A percentile compares a stretch with the other conserved stretches of the same genome.
These are phyloP conservation scores for Clarias laeviceps DNA, from an alignment of 2,797 vertebrate genomes.

Conservation along the genomic window DNA sequence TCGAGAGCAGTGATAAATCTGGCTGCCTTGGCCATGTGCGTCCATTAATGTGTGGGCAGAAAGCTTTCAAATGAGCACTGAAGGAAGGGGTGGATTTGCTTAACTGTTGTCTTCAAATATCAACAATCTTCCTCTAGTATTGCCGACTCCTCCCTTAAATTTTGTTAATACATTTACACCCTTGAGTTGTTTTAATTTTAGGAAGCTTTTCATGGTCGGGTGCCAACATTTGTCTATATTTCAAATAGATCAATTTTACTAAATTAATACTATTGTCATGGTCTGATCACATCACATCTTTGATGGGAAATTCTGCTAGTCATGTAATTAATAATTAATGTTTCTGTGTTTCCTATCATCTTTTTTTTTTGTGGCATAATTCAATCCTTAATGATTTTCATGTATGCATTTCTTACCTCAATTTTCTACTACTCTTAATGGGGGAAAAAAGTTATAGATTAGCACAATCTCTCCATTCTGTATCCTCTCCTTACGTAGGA, in stretches of 20 bases:
- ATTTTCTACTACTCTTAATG: neutral
- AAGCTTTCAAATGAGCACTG: no score
- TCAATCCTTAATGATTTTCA: neutral
- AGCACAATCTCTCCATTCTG: neutral
- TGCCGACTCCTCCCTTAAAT: neutral
- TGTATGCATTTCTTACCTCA: neutral
- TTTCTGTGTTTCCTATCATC: neutral
- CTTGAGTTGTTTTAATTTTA: neutral
- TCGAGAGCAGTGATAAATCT: no score
- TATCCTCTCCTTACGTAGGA: conserved; percentile 29
- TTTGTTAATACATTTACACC: neutral
- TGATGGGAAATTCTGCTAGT: neutral
- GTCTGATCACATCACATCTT: neutral
- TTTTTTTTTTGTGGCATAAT: neutral
- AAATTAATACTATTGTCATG: neutral
- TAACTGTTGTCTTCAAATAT: no score
- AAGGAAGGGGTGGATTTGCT: no score
- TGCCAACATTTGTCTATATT: neutral
- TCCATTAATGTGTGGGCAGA: no score
- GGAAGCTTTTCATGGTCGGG: neutral
- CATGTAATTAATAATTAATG: neutral
- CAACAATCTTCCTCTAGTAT: no score
- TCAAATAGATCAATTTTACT: neutral
- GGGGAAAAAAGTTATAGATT: neutral
- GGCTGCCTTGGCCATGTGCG: no score